phyloP scores from a whole-genome alignment of 1,140 invertebrate genomes.

The Tetraneura akinire region DNA sequence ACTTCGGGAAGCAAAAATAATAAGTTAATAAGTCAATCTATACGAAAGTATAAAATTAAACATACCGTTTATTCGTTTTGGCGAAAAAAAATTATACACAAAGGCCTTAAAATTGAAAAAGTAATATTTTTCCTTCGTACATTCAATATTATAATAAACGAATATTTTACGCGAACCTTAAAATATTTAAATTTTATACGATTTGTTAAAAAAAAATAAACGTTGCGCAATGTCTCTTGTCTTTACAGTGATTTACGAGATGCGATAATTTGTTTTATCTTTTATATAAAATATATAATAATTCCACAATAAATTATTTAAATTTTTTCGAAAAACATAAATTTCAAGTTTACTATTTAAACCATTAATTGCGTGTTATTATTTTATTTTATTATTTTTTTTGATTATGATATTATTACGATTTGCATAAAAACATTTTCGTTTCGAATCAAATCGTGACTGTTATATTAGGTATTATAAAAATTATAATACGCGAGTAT shows the following conservation, averaged over 20 bases:
- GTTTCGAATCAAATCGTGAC: neutral
- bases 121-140: neutral
- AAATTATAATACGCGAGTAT: no score
- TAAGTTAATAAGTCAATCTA: neutral
- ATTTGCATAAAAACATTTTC: neutral
- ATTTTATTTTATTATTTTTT: no score
- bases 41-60: neutral
- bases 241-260: constrained; percentile 18
- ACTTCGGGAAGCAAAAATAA: no score
- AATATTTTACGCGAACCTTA: neutral
- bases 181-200: constrained; percentile 13
- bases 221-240: neutral
- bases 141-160: neutral
- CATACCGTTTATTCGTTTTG: neutral
- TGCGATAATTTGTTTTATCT: neutral
- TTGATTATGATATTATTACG: neutral
- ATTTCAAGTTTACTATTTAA: neutral
- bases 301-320: neutral
- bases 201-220: neutral
- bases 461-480: neutral
- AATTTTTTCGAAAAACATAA: neutral
- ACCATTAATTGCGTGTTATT: neutral
- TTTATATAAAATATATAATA: neutral
- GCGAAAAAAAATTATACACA: neutral
- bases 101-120: neutral